Evolutionary conservation across 53 echinoderm and acorn worm species (phyloP), one percentile per base, ranked within the genome.

Genomic region (Echinarachnius parma): DNA sequence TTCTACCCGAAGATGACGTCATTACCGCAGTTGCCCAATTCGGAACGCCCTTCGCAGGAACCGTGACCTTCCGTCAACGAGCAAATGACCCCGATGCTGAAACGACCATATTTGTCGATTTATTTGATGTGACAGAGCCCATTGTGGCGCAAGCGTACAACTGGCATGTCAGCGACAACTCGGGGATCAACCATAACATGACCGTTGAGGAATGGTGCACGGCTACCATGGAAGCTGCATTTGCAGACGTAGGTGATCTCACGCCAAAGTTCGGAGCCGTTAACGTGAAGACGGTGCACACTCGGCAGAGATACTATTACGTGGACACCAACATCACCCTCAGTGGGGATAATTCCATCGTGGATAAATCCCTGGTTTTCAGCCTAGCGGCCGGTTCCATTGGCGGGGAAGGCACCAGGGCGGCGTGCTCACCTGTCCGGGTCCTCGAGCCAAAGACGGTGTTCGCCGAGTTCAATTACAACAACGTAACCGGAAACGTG

Each of bases 1-100:
- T 93, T 30, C 59, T 78, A 15, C 90, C 86, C 15, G 60, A 59
- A 28, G 76, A 47, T 22, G 78, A 59, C 7, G 47, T 91, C 21
- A 33, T 82, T 33, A 98, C 98, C 16, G 98, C 98, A 21, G 83
- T 87, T 19, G 88, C 91, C 34, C 82, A 77, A 59, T 88, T 98
- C 27, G 80, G 85, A 47, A 68, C 69, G 58, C 98, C 98, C 1
- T 76, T 96, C 39, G 85, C 88, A 24, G 98, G 98, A 52, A 83
- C 72, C 10, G 81, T 98, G 15, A 88, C 83, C 21, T 74, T 91
- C 27, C 88, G 98, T 4, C 96, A 95, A 70, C 82, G 82, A n/a
- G 62, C 53, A 21, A 34, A 36, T 32, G 60, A 82, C 48, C 72
- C 75, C 29, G 31, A 58, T 31, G 70, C 83, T 5, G 77, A 32